These are phyloP conservation scores for Cladorhizidae sp. DNA, from an alignment of 37 sponge, comb jelly and placozoan genomes.

Conservation along the genomic window DNA sequence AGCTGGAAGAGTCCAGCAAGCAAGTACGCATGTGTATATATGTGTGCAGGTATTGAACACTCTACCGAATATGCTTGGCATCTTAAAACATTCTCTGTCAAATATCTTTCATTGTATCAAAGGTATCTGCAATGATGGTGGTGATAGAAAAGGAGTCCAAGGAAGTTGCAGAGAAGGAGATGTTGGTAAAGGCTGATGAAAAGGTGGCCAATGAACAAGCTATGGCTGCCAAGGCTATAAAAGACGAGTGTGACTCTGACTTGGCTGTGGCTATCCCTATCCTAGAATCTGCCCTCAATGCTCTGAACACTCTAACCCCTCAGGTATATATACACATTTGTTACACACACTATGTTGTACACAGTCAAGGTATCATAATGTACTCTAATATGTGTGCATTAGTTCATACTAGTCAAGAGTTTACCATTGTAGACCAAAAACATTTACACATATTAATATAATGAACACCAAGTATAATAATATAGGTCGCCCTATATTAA, in stretches of 20 bases:
- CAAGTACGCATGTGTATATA: constrained; percentile 30
- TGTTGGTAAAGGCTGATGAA: constrained; percentile 95
- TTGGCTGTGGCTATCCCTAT: constrained; percentile 95
- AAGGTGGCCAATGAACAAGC: constrained; percentile 97
- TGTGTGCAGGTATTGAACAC: too few species aligned
- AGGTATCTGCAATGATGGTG: constrained; percentile 95
- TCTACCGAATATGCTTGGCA: too few species aligned
- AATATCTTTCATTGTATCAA: too few species aligned
- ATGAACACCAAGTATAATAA: too few species aligned
- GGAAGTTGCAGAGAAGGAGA: constrained; percentile 94
- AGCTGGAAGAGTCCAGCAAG: constrained; percentile 87
- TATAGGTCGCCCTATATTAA: too few species aligned
- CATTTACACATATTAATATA: too few species aligned
- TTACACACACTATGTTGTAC: too few species aligned
- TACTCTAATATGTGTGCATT: too few species aligned
- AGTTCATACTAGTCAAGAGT: too few species aligned
- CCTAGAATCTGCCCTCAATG: constrained; percentile 90
- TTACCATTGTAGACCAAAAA: too few species aligned
- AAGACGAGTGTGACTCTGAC: constrained; percentile 98
- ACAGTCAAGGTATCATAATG: too few species aligned
- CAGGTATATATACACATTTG: constrained; percentile 27
- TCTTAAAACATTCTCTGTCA: too few species aligned
- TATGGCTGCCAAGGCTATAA: constrained; percentile 93
- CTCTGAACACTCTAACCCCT: constrained; percentile 92
- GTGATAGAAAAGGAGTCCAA: constrained; percentile 95